These are phyloP conservation scores for Podarcis cretensis DNA, from an alignment of 2,113 vertebrate genomes.

Conservation along the genomic window DNA sequence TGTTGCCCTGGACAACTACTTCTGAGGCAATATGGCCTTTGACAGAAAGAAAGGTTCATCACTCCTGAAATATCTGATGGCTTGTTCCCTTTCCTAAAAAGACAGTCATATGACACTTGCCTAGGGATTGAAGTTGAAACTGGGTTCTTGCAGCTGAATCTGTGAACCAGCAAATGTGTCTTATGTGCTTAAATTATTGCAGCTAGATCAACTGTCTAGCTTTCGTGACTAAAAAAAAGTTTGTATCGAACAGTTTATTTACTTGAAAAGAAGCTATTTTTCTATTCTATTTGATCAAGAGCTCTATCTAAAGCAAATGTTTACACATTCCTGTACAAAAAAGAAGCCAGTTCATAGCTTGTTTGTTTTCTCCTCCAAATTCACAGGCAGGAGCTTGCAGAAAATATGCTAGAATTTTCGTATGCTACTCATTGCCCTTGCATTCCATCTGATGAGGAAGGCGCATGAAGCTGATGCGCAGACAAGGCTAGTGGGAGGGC, in stretches of 20 bases:
- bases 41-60: no score
- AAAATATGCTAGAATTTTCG: neutral
- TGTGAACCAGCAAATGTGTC: neutral
- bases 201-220: neutral
- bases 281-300: neutral
- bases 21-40: no score
- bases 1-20: no score
- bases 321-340: neutral
- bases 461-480: no score
- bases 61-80: no score
- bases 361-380: neutral
- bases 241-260: neutral
- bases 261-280: neutral
- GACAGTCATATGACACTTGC: no score
- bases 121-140: no score
- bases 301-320: neutral
- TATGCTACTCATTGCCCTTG: neutral
- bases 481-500: no score
- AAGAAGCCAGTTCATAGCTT: neutral
- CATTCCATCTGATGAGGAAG: neutral
- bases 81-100: no score
- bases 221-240: neutral
- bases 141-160: neutral
- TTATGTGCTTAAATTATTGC: neutral
- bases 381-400: neutral